Conservation (phyloP, 2,797 vertebrate species). For the Squalus acanthias region DNA sequence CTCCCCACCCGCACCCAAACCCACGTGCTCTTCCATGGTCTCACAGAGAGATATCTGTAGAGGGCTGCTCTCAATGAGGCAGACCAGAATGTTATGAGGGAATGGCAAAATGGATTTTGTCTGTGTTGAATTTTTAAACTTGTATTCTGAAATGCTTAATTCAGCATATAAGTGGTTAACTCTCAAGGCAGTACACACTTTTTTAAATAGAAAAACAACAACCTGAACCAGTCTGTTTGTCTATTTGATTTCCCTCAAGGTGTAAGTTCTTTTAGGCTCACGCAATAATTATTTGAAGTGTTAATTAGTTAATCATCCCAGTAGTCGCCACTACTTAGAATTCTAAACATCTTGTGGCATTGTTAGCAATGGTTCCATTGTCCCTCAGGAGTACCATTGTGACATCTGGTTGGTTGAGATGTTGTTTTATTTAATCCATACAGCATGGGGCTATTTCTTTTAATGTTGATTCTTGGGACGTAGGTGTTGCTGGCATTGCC, state of each 20-base stretch:
- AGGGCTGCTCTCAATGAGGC: not conserved
- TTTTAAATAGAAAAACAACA: not conserved
- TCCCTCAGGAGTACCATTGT: slow-evolving; percentile 1
- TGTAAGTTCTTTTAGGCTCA: slow-evolving; percentile 8
- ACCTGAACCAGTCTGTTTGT: slow-evolving; percentile 7
- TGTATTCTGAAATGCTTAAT: not conserved
- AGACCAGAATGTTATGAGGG: not conserved
- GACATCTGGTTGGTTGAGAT: slow-evolving; percentile 12
- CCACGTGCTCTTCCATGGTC: no score
- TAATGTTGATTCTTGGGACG: not conserved
- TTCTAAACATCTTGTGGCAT: slow-evolving; percentile 20
- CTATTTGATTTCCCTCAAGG: slow-evolving; percentile 33
- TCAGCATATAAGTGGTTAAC: not conserved
- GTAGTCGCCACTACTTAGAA: slow-evolving; percentile 2
- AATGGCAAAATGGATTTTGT: not conserved
- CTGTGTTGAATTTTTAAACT: not conserved
- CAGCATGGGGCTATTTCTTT: not conserved
- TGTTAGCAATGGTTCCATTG: not conserved
- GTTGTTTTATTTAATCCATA: slow-evolving; percentile 24
- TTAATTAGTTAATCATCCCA: slow-evolving; percentile 35
- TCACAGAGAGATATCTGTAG: no score
- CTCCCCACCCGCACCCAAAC: no score
- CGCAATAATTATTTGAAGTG: slow-evolving; percentile 27
- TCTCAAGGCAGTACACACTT: not conserved
- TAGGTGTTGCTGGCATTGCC: not conserved